Evolutionary conservation across 2,888 invertebrate species (phyloP).

Genomic region (Scrobipalpa costella): DNA sequence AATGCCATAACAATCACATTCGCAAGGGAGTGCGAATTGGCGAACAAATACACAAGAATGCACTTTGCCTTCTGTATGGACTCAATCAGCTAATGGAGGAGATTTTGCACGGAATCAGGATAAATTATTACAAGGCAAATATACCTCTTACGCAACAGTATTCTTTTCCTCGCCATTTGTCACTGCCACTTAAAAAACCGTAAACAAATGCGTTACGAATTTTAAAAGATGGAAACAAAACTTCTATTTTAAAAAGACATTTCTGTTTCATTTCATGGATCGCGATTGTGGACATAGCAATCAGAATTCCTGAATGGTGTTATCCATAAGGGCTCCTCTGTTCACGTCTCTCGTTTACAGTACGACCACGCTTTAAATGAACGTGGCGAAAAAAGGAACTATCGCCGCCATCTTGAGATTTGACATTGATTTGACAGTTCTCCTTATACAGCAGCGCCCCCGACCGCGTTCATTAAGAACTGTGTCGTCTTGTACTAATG

Average conservation of each 20-base stretch:
- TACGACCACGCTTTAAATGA: too few relatives aligned
- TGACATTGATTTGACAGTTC: too few relatives aligned
- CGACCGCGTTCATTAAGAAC: too few relatives aligned
- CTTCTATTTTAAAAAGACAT: not conserved
- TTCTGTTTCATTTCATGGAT: constrained; percentile 2
- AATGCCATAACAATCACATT: constrained; percentile 37
- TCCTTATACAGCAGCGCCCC: too few relatives aligned
- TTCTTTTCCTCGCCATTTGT: too few relatives aligned
- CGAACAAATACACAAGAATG: constrained; percentile 73
- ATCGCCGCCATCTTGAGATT: too few relatives aligned
- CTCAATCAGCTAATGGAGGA: not conserved
- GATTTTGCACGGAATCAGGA: not conserved
- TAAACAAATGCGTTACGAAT: too few relatives aligned
- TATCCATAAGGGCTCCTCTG: constrained; percentile 11
- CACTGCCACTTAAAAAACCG: too few relatives aligned
- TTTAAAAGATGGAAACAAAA: too few relatives aligned
- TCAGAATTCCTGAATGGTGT: constrained; percentile 1
- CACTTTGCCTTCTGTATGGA: constrained; percentile 62
- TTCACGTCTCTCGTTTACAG: constrained; percentile 45
- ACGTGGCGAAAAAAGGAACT: too few relatives aligned
- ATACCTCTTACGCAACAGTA: too few relatives aligned
- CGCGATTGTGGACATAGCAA: constrained; percentile 4
- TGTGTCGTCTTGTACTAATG: too few relatives aligned
- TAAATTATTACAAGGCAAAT: not conserved
- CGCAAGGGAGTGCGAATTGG: constrained; percentile 73